Conservation (phyloP, 1,140 invertebrate genomes). For the Drosophila albomicans region DNA sequence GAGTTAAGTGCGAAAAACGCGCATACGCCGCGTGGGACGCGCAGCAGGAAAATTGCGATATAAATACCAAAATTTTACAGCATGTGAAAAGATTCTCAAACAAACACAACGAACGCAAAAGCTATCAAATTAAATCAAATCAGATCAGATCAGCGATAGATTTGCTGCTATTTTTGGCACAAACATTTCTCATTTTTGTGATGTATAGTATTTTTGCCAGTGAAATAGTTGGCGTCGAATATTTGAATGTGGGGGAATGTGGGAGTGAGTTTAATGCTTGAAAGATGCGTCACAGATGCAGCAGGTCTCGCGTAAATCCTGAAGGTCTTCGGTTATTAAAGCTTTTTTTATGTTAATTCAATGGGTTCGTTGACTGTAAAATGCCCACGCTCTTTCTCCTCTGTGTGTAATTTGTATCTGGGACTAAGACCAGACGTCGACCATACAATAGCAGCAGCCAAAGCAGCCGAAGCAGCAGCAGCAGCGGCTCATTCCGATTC, state of each 20-base stretch:
- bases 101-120: slow-evolving; percentile 16
- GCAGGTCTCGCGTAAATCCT: neutral
- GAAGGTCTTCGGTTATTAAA: slow-evolving; percentile 33
- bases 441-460: neutral
- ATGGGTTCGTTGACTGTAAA: slow-evolving; percentile 41
- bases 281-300: slow-evolving; percentile 14
- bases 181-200: slow-evolving; percentile 12
- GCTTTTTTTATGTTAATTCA: slow-evolving; percentile 61
- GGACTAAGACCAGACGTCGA: neutral
- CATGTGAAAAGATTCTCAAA: slow-evolving; percentile 38
- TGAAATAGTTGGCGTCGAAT: too few relatives aligned
- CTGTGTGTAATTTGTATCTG: slow-evolving; percentile 21
- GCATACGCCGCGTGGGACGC: slow-evolving; percentile 69
- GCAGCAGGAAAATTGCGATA: slow-evolving; percentile 46
- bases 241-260: neutral
- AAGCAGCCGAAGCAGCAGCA: neutral
- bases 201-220: neutral
- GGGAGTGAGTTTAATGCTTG: neutral
- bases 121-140: slow-evolving; percentile 57
- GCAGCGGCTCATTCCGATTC: slow-evolving; percentile 68
- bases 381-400: slow-evolving; percentile 20
- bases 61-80: slow-evolving; percentile 64
- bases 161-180: slow-evolving; percentile 32
- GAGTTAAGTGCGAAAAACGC: slow-evolving; percentile 79
- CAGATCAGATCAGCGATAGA: slow-evolving; percentile 29